A percentile compares a stretch with the other conserved stretches of the same genome.
Conservation (phyloP, 2,797 vertebrate genomes). For the Gastrophryne carolinensis region DNA sequence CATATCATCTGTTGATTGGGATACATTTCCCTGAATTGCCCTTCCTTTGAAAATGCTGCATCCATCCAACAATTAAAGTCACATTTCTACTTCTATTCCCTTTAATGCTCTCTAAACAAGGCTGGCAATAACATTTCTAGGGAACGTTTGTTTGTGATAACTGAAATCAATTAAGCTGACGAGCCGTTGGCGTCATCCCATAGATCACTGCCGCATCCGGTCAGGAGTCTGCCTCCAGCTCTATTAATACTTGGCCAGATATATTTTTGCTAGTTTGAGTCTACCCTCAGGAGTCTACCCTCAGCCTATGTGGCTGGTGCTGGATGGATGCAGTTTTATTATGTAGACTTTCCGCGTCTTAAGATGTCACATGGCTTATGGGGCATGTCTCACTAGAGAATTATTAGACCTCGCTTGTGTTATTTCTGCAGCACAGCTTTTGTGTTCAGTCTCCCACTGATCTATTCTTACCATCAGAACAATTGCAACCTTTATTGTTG, state of each 20-base stretch:
- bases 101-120: background rate
- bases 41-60: background rate
- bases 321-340: background rate
- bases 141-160: background rate
- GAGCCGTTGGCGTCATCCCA: background rate
- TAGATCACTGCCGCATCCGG: background rate
- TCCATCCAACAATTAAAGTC: background rate
- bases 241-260: conserved; percentile 6
- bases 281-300: too few species aligned
- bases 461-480: conserved; percentile 5
- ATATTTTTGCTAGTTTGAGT: background rate
- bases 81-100: background rate
- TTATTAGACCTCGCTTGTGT: conserved; percentile 14
- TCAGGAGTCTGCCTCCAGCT: background rate
- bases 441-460: conserved; percentile 13
- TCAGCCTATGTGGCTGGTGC: background rate
- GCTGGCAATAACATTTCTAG: background rate
- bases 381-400: background rate
- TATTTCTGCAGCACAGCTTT: conserved; percentile 20
- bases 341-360: background rate
- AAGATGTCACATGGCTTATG: background rate
- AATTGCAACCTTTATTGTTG: conserved; percentile 28
- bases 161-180: background rate
- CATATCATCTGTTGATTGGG: too few species aligned
- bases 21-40: background rate